Evolutionary conservation across 2,113 vertebrate genomes (phyloP).

Genomic region (Mobula birostris): DNA sequence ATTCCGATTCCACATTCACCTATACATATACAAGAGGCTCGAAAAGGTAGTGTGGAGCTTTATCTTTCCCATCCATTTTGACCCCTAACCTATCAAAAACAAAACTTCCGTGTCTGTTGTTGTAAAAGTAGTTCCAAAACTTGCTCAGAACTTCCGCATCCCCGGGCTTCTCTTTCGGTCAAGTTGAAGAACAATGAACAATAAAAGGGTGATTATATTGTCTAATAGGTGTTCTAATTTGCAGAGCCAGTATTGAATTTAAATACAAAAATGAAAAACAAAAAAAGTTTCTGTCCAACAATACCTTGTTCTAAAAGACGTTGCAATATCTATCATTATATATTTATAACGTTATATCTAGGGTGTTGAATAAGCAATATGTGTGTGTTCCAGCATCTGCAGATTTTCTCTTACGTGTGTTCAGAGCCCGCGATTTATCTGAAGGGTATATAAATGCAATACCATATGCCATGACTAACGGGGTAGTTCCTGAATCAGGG

Average conservation of each 20-base stretch:
- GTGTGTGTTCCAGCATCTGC: too few relatives aligned
- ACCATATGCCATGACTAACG: background rate
- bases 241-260: background rate
- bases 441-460: background rate
- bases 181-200: background rate
- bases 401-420: too few relatives aligned
- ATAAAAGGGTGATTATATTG: background rate
- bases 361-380: background rate
- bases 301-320: background rate
- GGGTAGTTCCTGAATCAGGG: background rate
- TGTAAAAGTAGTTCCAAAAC: background rate
- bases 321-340: background rate
- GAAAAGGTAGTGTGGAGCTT: slow-evolving; percentile 64
- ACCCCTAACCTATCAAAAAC: background rate
- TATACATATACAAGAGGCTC: slow-evolving; percentile 75
- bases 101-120: background rate
- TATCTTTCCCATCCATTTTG: background rate
- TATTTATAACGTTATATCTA: background rate
- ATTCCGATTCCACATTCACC: slow-evolving; percentile 79
- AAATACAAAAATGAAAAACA: background rate
- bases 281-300: background rate
- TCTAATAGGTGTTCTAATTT: background rate
- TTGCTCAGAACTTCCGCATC: background rate
- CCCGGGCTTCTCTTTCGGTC: background rate
- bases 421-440: background rate